phyloP scores from a whole-genome alignment of 2,888 invertebrate species.

The Epinotia bilunana region DNA sequence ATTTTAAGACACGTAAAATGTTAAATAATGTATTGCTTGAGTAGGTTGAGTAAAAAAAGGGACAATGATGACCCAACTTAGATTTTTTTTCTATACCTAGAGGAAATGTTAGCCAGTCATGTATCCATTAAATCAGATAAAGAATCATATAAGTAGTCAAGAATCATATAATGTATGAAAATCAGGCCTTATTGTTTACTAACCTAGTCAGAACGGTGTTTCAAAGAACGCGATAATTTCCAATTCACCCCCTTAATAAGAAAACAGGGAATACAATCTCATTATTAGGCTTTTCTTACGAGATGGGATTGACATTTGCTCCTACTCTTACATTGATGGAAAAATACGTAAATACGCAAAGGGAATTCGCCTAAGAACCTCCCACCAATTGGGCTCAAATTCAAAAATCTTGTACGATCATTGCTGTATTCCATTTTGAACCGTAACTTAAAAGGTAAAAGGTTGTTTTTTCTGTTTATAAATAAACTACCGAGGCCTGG shows the following conservation, averaged over 20 bases:
- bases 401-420: not conserved
- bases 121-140: no score
- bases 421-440: not conserved
- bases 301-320: conserved; percentile 1
- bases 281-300: not conserved
- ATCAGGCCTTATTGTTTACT: no score
- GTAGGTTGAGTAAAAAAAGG: no score
- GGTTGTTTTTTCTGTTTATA: not conserved
- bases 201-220: no score
- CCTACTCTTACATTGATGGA: not conserved
- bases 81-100: no score
- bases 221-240: no score
- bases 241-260: not conserved
- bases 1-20: no score
- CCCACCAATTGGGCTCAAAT: not conserved
- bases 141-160: no score
- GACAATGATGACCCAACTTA: no score
- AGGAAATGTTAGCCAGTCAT: no score
- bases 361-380: not conserved
- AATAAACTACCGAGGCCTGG: not conserved
- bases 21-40: no score
- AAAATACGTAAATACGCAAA: conserved; percentile 1
- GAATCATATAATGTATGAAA: no score
- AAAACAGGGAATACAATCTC: not conserved
- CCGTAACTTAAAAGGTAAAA: not conserved